phyloP scores from a whole-genome alignment of 2,888 invertebrate species.

The Thymelicus sylvestris region DNA sequence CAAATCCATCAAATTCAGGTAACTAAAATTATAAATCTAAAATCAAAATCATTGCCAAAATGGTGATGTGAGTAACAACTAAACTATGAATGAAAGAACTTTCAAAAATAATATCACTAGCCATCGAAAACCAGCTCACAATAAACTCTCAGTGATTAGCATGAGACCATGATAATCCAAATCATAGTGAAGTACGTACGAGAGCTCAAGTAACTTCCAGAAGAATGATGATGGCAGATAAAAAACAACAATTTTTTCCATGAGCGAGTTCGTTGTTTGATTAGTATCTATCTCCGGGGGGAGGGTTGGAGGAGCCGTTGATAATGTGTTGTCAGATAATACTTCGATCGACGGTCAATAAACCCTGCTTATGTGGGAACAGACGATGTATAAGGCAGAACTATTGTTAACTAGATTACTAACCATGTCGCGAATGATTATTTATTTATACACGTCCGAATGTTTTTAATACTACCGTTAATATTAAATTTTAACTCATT shows the following conservation, averaged over 20 bases:
- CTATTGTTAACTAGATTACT: background rate
- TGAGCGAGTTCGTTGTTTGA: conserved; percentile 45
- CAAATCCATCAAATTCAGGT: background rate
- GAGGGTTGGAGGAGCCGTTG: conserved; percentile 47
- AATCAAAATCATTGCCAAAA: background rate
- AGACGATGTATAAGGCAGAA: background rate
- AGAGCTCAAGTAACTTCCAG: background rate
- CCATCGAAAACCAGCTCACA: background rate
- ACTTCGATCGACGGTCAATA: conserved; percentile 63
- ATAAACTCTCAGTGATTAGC: background rate
- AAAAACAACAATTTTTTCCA: conserved; percentile 14
- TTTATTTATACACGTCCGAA: no score
- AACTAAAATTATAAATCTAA: background rate
- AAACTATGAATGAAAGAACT: background rate
- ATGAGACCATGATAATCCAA: conserved; percentile 12
- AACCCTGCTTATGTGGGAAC: conserved; percentile 52
- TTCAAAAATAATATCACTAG: background rate
- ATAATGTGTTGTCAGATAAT: conserved; percentile 54
- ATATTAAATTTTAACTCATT: no score
- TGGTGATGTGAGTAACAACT: background rate
- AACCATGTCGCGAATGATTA: no score
- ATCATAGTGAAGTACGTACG: background rate
- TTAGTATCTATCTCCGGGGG: conserved; percentile 51
- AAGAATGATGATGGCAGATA: conserved; percentile 15
- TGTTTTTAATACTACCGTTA: no score